Evolutionary conservation across 2,888 invertebrate genomes (phyloP).

Genomic region (Gisinianus flammeolus): DNA sequence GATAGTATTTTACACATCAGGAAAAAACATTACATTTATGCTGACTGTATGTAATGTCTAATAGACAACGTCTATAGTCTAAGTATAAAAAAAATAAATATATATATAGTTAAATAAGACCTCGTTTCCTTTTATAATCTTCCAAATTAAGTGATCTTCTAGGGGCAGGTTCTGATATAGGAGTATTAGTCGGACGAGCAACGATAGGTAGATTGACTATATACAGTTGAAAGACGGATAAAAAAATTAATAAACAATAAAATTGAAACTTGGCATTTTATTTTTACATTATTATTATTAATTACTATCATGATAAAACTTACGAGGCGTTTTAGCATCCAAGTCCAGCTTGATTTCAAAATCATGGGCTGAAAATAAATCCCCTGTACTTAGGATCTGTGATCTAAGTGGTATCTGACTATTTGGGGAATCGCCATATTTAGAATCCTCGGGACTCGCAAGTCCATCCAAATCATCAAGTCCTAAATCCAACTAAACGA

Average conservation of each 20-base stretch:
- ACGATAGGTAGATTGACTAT: constrained; percentile 73
- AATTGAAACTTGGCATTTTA: not conserved
- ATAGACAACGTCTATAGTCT: too few relatives aligned
- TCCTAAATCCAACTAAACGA: too few relatives aligned
- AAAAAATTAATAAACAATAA: not conserved
- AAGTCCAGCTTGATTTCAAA: constrained; percentile 95
- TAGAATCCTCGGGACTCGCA: not conserved
- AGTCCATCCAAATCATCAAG: not conserved
- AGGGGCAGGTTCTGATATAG: constrained; percentile 79
- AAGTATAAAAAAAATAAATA: too few relatives aligned
- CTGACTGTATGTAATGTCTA: too few relatives aligned
- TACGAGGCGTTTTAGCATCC: constrained; percentile 74
- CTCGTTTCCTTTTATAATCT: constrained; percentile 91
- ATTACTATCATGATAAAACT: constrained; percentile 61
- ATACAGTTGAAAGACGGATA: too few relatives aligned
- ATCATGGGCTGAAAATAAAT: constrained; percentile 77
- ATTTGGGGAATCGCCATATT: not conserved
- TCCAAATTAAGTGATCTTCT: constrained; percentile 85
- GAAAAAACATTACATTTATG: too few relatives aligned
- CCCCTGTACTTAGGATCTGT: constrained; percentile 62
- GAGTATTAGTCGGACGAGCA: constrained; percentile 74
- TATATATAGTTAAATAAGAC: constrained; percentile 78
- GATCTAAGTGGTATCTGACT: not conserved
- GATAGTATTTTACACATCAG: too few relatives aligned
- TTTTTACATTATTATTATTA: not conserved